Conservation (phyloP, 2,888 invertebrate genomes). For the Syrista parreyssii region DNA sequence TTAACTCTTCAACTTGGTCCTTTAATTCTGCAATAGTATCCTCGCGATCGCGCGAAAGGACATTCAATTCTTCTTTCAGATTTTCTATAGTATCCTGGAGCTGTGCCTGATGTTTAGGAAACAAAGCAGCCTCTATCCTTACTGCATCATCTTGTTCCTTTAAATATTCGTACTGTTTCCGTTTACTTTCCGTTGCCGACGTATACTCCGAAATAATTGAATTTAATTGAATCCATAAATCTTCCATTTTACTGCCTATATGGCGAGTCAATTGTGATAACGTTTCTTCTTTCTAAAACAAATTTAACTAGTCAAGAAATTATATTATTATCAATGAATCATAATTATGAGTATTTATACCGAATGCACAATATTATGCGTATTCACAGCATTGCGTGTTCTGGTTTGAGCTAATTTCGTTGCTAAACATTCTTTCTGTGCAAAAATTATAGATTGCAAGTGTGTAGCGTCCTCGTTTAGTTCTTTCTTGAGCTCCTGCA, state of each 20-base stretch:
- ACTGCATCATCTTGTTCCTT: constrained; percentile 68
- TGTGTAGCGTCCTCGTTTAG: constrained; percentile 71
- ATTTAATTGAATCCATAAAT: constrained; percentile 47
- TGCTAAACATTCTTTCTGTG: constrained; percentile 65
- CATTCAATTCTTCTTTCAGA: constrained; percentile 39
- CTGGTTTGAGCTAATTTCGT: constrained; percentile 42
- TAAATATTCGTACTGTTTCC: constrained; percentile 64
- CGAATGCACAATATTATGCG: constrained; percentile 45
- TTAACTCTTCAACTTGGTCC: constrained; percentile 36
- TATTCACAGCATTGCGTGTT: constrained; percentile 50
- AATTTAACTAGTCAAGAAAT: no score
- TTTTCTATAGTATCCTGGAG: constrained; percentile 45
- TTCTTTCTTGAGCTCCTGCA: constrained; percentile 67
- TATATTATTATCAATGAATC: neutral
- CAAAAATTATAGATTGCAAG: constrained; percentile 71
- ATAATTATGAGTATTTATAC: constrained; percentile 29
- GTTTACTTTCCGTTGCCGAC: constrained; percentile 52
- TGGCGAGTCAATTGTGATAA: constrained; percentile 37
- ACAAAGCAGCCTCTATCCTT: constrained; percentile 60
- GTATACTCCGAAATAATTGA: constrained; percentile 49
- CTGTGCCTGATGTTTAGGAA: constrained; percentile 57
- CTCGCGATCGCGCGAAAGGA: constrained; percentile 37
- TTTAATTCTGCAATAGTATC: constrained; percentile 42
- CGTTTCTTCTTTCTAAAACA: constrained; percentile 49
- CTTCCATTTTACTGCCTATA: constrained; percentile 48